These are phyloP conservation scores for Botia almorhae DNA, from an alignment of 2,797 vertebrate genomes.

Conservation along the genomic window DNA sequence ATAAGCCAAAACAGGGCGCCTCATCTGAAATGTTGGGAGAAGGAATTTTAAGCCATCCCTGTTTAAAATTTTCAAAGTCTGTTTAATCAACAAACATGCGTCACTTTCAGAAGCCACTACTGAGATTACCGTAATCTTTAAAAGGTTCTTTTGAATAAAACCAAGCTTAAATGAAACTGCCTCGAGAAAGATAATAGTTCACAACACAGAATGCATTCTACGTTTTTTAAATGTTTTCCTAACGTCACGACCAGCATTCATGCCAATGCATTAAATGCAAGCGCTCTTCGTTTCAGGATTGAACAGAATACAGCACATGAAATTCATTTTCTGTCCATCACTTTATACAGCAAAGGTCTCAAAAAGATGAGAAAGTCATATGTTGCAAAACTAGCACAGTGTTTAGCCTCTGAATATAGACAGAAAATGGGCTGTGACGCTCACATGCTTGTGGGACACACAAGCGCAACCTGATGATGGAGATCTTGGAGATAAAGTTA, in stretches of 20 bases:
- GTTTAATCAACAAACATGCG: slow-evolving; percentile 50
- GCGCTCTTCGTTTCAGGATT: neutral
- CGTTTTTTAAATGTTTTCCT: neutral
- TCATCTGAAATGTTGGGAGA: slow-evolving; percentile 39
- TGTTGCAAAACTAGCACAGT: slow-evolving; percentile 22
- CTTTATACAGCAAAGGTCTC: slow-evolving; percentile 8
- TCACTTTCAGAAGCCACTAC: slow-evolving; percentile 16
- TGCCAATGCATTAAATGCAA: neutral
- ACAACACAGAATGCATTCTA: neutral
- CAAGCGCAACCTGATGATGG: neutral
- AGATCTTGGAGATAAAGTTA: neutral
- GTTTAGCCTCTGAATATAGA: slow-evolving; percentile 46
- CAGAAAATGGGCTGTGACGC: slow-evolving; percentile 15
- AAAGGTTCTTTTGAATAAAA: slow-evolving; percentile 10
- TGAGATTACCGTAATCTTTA: slow-evolving; percentile 44
- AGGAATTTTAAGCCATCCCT: slow-evolving; percentile 46
- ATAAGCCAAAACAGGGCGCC: slow-evolving; percentile 55
- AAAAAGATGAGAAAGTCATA: slow-evolving; percentile 11
- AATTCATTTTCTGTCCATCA: neutral
- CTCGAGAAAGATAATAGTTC: neutral
- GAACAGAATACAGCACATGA: neutral
- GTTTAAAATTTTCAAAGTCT: slow-evolving; percentile 40
- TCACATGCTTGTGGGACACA: neutral
- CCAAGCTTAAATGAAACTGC: neutral
- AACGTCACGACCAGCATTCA: neutral